phyloP scores from a whole-genome alignment of 2,888 invertebrate genomes.

The Tanytarsus gracilentus region DNA sequence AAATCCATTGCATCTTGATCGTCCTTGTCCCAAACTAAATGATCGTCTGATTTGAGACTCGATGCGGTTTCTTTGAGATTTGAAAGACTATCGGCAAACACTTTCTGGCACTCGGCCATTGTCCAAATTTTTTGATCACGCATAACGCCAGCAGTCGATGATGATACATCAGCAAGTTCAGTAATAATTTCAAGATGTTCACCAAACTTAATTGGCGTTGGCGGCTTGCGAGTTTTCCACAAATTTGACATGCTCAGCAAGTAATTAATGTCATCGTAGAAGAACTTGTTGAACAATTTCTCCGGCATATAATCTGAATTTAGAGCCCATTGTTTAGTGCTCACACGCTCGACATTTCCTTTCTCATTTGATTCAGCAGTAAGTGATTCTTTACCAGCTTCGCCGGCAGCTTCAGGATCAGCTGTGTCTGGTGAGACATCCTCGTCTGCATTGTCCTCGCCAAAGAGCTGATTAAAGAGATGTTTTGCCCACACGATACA shows the following conservation, averaged over 20 bases:
- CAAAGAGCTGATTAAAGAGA: conserved; percentile 95
- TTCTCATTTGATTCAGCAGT: conserved; percentile 35
- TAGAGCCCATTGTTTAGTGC: conserved; percentile 87
- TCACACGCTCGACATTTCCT: conserved; percentile 51
- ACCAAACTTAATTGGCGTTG: conserved; percentile 68
- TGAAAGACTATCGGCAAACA: conserved; percentile 61
- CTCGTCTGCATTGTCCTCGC: conserved; percentile 91
- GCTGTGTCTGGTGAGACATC: conserved; percentile 96
- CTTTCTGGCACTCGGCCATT: conserved; percentile 59
- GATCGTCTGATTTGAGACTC: conserved; percentile 50
- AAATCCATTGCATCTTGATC: conserved; percentile 90
- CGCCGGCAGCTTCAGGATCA: conserved; percentile 81
- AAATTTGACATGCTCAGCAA: conserved; percentile 88
- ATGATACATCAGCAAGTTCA: neutral
- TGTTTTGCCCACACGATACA: conserved; percentile 99
- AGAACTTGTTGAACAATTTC: conserved; percentile 86
- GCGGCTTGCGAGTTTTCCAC: conserved; percentile 85
- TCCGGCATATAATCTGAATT: conserved; percentile 71
- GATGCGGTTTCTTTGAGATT: conserved; percentile 53
- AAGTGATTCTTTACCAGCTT: conserved; percentile 54
- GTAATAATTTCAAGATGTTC: conserved; percentile 49
- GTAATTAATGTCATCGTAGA: conserved; percentile 89
- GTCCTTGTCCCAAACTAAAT: conserved; percentile 96
- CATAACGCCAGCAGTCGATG: conserved; percentile 48
- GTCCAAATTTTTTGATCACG: conserved; percentile 74